A percentile compares a stretch with the other conserved stretches of the same genome.
Evolutionary conservation across 2,888 invertebrate genomes (phyloP).

Genomic region (Nemoura dubitans): DNA sequence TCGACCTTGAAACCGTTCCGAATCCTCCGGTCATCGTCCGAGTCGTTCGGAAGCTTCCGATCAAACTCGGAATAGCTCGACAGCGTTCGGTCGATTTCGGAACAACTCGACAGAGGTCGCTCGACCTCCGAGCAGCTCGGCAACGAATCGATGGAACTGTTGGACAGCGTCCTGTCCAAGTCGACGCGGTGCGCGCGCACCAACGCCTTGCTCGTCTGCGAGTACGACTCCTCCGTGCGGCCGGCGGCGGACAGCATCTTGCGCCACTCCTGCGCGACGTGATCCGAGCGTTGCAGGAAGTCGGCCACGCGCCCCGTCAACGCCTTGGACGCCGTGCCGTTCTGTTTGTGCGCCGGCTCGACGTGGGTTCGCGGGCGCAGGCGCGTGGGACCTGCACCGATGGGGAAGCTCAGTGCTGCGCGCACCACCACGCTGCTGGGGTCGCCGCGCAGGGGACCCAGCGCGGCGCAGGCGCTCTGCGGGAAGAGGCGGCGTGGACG

Average conservation of each 20-base stretch:
- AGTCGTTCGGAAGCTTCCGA: neutral
- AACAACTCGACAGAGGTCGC: neutral
- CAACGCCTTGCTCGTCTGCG: constrained; percentile 57
- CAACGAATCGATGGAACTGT: neutral
- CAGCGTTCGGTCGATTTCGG: neutral
- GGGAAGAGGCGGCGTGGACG: constrained; percentile 74
- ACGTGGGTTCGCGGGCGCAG: constrained; percentile 60
- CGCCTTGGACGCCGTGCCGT: constrained; percentile 79
- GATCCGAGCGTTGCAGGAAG: constrained; percentile 84
- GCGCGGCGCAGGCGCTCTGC: constrained; percentile 59
- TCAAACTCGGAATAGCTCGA: neutral
- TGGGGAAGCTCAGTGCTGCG: constrained; percentile 80
- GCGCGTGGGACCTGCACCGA: constrained; percentile 62
- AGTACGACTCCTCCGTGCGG: neutral
- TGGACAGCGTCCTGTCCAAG: neutral
- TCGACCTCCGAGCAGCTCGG: neutral
- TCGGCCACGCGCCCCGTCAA: constrained; percentile 80
- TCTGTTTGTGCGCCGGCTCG: constrained; percentile 79
- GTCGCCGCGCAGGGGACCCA: constrained; percentile 67
- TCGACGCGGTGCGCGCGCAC: neutral
- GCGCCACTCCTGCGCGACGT: constrained; percentile 88
- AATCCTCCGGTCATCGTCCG: neutral
- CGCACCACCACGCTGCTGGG: constrained; percentile 83
- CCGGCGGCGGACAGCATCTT: constrained; percentile 50
- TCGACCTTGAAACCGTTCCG: neutral